Evolutionary conservation across 2,113 vertebrate species (phyloP).

Genomic region (Dinomys branickii): DNA sequence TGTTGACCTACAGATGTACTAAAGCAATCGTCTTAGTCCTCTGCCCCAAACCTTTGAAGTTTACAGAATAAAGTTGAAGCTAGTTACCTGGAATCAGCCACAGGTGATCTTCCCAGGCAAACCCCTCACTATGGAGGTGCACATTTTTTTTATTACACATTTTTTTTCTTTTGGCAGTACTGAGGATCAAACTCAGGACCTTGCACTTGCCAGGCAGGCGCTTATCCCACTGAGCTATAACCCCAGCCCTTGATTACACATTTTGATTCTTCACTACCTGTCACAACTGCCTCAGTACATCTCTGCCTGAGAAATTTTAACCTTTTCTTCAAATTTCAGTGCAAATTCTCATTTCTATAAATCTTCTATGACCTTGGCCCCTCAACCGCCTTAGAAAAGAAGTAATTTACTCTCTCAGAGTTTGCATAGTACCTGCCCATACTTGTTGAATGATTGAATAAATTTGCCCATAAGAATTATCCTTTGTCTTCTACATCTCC

Average conservation of each 20-base stretch:
- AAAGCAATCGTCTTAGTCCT: not conserved
- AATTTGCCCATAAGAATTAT: slow-evolving; percentile 47
- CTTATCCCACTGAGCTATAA: too few species aligned
- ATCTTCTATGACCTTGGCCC: not conserved
- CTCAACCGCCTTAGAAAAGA: not conserved
- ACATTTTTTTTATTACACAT: not conserved
- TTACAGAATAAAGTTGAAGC: not conserved
- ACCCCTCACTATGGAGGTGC: not conserved
- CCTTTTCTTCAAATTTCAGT: slow-evolving; percentile 32
- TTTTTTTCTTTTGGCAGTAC: not conserved
- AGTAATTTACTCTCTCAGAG: slow-evolving; percentile 50
- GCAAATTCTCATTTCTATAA: slow-evolving; percentile 9
- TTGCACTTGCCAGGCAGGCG: too few species aligned
- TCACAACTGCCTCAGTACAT: not conserved
- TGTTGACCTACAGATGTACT: not conserved
- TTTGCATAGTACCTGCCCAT: slow-evolving; percentile 17
- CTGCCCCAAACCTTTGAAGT: not conserved
- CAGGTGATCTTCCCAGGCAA: not conserved
- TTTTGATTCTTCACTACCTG: not conserved
- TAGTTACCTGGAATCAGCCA: not conserved
- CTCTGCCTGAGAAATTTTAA: not conserved
- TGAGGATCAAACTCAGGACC: too few species aligned
- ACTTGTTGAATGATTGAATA: slow-evolving; percentile 47
- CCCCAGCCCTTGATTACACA: not conserved
- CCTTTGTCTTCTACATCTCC: not conserved